Evolutionary conservation across 2,113 vertebrate genomes (phyloP), one percentile per base, ranked within the genome.

Genomic region (Perca schrenkii): DNA sequence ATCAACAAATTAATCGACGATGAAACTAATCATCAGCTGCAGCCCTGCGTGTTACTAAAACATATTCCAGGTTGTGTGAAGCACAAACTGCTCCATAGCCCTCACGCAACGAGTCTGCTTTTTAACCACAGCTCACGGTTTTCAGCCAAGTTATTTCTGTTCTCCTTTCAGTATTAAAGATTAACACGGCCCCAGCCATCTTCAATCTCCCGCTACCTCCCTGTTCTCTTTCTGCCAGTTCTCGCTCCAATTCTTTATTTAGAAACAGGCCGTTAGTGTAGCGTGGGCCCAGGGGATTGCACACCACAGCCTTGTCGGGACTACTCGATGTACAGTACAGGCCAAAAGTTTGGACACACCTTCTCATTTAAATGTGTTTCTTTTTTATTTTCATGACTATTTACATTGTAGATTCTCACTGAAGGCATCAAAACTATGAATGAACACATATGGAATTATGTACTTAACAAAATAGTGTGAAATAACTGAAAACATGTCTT

Each of bases 181-280:
- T 95, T 92, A 91, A 93, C 73, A 15, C n/a, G 40, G 78, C 65
- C 86, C 87, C 90, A 74, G 63, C 49, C 77, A 74, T 81, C 87
- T 85, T 80, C 79, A 19, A 82, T 75, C 84, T 60, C 86, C 12
- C 36, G 8, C 63, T 43, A 21, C 69, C 75, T 84, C 85, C 78
- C 71, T 80, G 85, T 82, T 89, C 92, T 88, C 85, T 60, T 89
- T 90, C 86, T 92, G 87, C 79, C 87, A 70, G 69, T 6, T 22
- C 79, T 63, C 53, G 78, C 87, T 73, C 72, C 72, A 36, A 54
- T 83, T 92, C 93, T 94, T 94, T 93, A 90, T 95, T 92, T 94
- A 94, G 91, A 92, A 91, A 49, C 81, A 60, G 86, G 65, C 79
- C 81, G 86, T 85, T 78, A 90, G 87, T 83, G 62, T 69, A 90